These are phyloP conservation scores for Chrysaora quinquecirrha DNA, from an alignment of 30 jellyfish, hydroid and myxozoan species.

Conservation along the genomic window DNA sequence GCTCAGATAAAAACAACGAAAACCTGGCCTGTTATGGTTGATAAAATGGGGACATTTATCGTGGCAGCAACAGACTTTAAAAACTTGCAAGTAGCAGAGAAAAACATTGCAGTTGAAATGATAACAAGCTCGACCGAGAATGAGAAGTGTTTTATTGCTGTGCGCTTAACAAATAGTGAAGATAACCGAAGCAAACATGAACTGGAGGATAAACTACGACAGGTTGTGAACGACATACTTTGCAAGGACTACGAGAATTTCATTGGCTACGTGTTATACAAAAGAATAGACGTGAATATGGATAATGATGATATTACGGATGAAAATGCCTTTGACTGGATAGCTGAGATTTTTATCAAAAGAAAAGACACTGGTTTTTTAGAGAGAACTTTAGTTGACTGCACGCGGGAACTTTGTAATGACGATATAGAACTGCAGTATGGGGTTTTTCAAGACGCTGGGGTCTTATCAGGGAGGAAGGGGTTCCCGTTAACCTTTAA, in stretches of 20 bases:
- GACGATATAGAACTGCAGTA: conserved; percentile 16
- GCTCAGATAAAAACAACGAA: not conserved
- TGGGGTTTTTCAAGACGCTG: conserved; percentile 33
- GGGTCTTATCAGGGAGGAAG: too few relatives aligned
- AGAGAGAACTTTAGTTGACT: not conserved
- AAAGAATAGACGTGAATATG: conserved; percentile 15
- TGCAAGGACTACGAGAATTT: conserved; percentile 42
- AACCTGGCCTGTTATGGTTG: conserved; percentile 28
- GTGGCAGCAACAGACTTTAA: conserved; percentile 51
- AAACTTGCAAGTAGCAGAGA: conserved; percentile 1
- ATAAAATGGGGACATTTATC: conserved; percentile 31
- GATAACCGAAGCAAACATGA: conserved; percentile 4
- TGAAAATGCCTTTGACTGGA: conserved; percentile 30
- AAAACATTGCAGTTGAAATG: conserved; percentile 17
- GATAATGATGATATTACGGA: not conserved
- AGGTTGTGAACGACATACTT: conserved; percentile 34
- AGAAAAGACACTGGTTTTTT: not conserved
- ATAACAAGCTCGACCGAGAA: conserved; percentile 40
- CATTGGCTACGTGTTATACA: conserved; percentile 41
- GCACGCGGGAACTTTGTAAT: not conserved
- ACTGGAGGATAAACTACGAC: conserved; percentile 25
- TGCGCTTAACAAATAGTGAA: conserved; percentile 16
- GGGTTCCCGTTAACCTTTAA: too few relatives aligned
- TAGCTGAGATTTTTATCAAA: conserved; percentile 22
- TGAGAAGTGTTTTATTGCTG: conserved; percentile 27